phyloP scores from a whole-genome alignment of 2,113 vertebrate genomes.

The Loxodonta africana region DNA sequence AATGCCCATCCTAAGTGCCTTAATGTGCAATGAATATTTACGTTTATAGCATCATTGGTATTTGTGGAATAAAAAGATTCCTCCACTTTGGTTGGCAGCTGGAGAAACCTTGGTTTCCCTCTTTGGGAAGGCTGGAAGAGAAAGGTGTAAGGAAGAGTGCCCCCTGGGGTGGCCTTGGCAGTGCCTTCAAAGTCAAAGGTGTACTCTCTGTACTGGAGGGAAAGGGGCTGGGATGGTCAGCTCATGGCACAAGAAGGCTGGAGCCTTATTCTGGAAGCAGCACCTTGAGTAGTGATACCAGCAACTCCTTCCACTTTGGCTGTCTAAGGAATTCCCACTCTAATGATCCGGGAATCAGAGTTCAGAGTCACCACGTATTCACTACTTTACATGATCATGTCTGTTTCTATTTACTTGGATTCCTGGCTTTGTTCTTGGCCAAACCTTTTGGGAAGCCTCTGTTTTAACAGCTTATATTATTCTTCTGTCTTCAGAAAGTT shows the following conservation, averaged over 20 bases:
- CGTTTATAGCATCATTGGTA: neutral
- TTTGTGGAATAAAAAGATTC: neutral
- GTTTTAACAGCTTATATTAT: conserved; percentile 24
- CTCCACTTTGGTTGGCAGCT: neutral
- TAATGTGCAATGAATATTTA: neutral
- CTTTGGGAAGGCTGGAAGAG: neutral
- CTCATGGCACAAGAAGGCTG: neutral
- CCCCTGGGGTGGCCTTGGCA: neutral
- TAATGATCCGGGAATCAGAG: neutral
- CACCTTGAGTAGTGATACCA: too few species aligned
- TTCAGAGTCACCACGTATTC: neutral
- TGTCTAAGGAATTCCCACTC: neutral
- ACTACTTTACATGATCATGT: neutral
- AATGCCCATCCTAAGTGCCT: neutral
- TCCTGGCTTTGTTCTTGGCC: neutral
- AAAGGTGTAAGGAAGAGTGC: neutral
- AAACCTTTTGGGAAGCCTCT: conserved; percentile 22
- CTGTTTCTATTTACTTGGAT: neutral
- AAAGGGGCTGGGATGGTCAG: neutral
- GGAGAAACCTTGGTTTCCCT: neutral
- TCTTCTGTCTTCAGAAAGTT: conserved; percentile 46
- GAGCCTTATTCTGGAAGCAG: neutral
- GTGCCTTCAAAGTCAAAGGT: neutral
- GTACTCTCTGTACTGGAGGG: neutral
- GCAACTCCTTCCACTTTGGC: neutral